Evolutionary conservation across 2,888 invertebrate species (phyloP).

Genomic region (Hylaea fasciaria): DNA sequence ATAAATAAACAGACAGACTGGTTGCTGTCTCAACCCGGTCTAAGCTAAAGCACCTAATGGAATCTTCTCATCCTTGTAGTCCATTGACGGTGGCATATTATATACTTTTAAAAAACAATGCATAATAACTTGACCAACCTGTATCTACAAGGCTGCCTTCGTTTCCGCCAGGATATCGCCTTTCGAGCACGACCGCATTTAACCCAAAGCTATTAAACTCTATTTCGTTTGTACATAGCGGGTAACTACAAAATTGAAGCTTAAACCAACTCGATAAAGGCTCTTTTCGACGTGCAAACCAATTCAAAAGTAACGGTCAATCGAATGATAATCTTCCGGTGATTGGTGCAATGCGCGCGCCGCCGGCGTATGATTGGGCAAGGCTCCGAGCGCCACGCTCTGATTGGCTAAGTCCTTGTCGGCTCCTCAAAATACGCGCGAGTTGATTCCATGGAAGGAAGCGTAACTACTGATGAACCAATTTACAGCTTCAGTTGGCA

Average conservation of each 20-base stretch:
- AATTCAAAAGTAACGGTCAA: constrained; percentile 26
- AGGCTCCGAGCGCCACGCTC: constrained; percentile 57
- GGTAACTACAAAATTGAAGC: neutral
- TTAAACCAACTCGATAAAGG: neutral
- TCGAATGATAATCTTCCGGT: constrained; percentile 23
- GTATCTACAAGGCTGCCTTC: constrained; percentile 4
- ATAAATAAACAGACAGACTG: too few species aligned
- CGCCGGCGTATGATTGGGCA: constrained; percentile 53
- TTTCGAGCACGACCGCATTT: neutral
- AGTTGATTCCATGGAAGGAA: constrained; percentile 11
- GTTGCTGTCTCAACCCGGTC: neutral
- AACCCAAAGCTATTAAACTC: neutral
- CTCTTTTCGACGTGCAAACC: neutral
- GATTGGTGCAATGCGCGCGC: constrained; percentile 26
- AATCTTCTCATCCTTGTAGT: neutral
- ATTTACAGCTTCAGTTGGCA: too few species aligned
- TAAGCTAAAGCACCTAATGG: neutral
- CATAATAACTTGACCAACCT: constrained; percentile 10
- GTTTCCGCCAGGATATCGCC: constrained; percentile 15
- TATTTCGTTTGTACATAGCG: neutral
- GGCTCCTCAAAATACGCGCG: constrained; percentile 36
- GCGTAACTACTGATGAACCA: neutral
- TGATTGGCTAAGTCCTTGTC: constrained; percentile 61
- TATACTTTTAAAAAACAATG: constrained; percentile 4
- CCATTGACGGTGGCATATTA: neutral